Base-by-base conservation (phyloP, 2,113 vertebrate species). In the Haliaeetus leucogaster region DNA sequence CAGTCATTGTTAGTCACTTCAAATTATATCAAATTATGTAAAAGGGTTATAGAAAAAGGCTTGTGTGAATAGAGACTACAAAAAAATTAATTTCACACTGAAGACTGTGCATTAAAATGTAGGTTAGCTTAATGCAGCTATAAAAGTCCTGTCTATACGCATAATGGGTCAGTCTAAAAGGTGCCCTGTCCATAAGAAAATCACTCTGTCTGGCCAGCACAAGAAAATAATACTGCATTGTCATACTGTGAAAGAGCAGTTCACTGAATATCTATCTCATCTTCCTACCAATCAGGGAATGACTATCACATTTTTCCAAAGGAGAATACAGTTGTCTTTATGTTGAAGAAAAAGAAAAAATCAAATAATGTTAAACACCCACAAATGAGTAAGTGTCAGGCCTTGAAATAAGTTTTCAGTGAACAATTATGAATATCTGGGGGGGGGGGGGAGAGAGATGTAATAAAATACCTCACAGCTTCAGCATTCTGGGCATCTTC, bases 11-110 rank as follows among this genome's bases (percentile, higher is more conserved):
- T 97, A 97, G 79, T 96, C 82, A 97, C 86, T 93, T 97, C 93
- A 98, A 96, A 98, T 97, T 97, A 96, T 94, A 97, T 82, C 81
- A 97, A 97, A 97, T 97, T 97, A 97, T 47, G 11, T 92, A 97
- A 97, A 97, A 97, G 85, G 61, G 58, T 91, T 93, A 94, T 67
- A 90, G 88, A 90, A 95, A 95, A 96, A 97, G 65, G 50, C 62
- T 90, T 95, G 47, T 77, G 67, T 93, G 93, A 98, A 93, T 95
- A 95, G 89, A 96, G 74, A 96, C 32, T 94, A 93, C 71, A 68
- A 96, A 97, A 96, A 87, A 90, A 58, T 38, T 94, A 86, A 96
- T 95, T 97, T 97, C 53, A 56, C 61, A 82, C 4, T 58, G 55
- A 95, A 95, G 83, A 91, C 59, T 89, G 67, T 90, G 95, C 93